Percentiles rank a stretch among this genome's conserved stretches.
Evolutionary conservation across 1,140 invertebrate species (phyloP).

Genomic region (Plutomurus gul): DNA sequence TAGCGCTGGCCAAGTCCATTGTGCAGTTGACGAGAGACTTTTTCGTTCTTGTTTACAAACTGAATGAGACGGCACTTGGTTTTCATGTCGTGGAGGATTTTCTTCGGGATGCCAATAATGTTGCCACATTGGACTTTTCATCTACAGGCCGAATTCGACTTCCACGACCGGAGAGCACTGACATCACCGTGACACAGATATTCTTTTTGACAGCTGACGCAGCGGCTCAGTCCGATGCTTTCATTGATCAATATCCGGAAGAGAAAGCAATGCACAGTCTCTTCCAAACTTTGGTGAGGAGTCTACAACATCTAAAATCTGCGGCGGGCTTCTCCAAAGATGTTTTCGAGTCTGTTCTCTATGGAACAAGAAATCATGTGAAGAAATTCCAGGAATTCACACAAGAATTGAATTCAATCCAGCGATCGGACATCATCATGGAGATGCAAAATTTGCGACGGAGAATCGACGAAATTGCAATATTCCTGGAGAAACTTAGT

Average conservation of each 20-base stretch:
- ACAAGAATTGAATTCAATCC: constrained; percentile 2
- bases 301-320: not conserved
- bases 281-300: not conserved
- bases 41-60: not conserved
- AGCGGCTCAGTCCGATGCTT: not conserved
- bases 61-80: constrained; percentile 39
- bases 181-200: not conserved
- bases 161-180: not conserved
- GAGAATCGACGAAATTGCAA: constrained; percentile 43
- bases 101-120: constrained; percentile 18
- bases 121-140: not conserved
- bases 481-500: constrained; percentile 39
- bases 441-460: constrained; percentile 40
- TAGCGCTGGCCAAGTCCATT: not conserved
- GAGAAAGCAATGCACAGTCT: not conserved
- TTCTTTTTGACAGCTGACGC: not conserved
- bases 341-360: constrained; percentile 42
- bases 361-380: constrained; percentile 10
- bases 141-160: not conserved
- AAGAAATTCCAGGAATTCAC: constrained; percentile 40
- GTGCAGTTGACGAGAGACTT: not conserved
- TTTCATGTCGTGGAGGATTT: constrained; percentile 43
- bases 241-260: not conserved
- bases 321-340: constrained; percentile 6
- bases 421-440: constrained; percentile 41